Conservation (phyloP, 1,140 invertebrate species). For the Teleogryllus occipitalis region DNA sequence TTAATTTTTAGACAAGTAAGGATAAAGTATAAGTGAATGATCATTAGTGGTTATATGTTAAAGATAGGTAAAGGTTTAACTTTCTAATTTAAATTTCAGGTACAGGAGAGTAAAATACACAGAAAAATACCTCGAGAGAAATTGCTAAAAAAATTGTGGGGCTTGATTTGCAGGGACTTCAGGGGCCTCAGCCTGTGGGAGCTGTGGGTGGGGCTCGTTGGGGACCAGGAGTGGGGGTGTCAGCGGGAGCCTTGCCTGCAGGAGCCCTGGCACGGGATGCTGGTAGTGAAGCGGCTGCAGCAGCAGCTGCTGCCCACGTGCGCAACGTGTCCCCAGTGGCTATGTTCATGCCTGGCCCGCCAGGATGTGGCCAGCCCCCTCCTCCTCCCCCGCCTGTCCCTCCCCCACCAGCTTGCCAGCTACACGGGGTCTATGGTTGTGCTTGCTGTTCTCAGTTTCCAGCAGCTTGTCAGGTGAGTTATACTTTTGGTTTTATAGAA, state of each 20-base stretch:
- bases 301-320: background rate
- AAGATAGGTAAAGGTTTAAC: no score
- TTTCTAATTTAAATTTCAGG: no score
- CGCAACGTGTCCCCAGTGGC: no score
- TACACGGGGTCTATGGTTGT: conserved; percentile 33
- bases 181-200: background rate
- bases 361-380: no score
- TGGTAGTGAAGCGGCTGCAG: background rate
- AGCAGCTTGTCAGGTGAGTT: conserved; percentile 38
- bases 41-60: no score
- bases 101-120: no score
- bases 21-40: no score
- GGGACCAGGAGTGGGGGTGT: background rate
- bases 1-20: no score
- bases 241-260: background rate
- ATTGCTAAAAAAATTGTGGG: no score
- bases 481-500: background rate
- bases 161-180: background rate
- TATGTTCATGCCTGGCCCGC: no score
- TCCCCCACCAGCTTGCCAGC: conserved; percentile 25
- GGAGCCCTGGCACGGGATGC: background rate
- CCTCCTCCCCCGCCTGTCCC: conserved; percentile 34
- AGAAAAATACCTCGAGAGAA: no score
- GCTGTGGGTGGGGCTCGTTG: background rate
- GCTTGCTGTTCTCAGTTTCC: conserved; percentile 34